phyloP scores from a whole-genome alignment of 2,797 vertebrate genomes.

The Aselliscus stoliczkanus region DNA sequence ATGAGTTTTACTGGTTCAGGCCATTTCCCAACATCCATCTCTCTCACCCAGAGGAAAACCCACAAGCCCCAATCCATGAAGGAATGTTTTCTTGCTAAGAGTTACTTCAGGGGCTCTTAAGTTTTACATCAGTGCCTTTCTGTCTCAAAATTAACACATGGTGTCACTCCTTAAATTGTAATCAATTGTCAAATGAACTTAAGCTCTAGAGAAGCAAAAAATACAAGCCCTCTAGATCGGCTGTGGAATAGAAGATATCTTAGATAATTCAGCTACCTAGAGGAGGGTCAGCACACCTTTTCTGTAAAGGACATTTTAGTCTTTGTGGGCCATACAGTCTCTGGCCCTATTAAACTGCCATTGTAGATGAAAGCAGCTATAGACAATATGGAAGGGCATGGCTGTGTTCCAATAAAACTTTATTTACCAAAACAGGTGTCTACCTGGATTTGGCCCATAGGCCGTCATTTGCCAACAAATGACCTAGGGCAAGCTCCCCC shows the following conservation, averaged over 20 bases:
- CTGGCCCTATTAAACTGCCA: background rate
- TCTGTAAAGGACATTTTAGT: background rate
- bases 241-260: background rate
- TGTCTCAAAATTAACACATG: background rate
- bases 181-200: conserved; percentile 12
- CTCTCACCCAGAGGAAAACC: conserved; percentile 25
- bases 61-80: background rate
- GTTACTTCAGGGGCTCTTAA: background rate
- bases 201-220: background rate
- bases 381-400: background rate
- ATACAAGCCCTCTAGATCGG: background rate
- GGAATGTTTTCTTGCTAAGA: background rate
- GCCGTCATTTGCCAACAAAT: background rate
- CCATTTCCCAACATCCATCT: conserved; percentile 36
- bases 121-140: background rate
- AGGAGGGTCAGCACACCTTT: background rate
- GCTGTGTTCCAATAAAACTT: conserved; percentile 9
- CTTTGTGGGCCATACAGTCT: background rate
- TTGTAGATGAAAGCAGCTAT: background rate
- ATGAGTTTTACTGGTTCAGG: conserved; percentile 31
- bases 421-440: background rate
- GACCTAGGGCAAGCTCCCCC: background rate
- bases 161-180: background rate
- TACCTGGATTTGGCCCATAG: background rate
- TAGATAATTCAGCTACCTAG: background rate